phyloP scores from a whole-genome alignment of 2,888 invertebrate species.

The Spodoptera picta region DNA sequence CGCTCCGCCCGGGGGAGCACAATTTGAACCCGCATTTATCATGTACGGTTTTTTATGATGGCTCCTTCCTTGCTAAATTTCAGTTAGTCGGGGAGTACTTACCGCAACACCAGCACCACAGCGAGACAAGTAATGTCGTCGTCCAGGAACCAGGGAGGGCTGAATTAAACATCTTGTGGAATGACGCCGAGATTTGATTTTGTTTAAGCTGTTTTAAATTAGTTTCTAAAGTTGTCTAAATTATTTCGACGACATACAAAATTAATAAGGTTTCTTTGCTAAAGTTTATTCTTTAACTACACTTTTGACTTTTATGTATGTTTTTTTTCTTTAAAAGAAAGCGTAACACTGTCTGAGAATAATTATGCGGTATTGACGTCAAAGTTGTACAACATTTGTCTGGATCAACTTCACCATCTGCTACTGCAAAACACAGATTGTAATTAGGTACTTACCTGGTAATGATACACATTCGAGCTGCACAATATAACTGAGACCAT shows the following conservation, averaged over 20 bases:
- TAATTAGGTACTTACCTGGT: conserved; percentile 51
- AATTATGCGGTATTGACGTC: conserved; percentile 55
- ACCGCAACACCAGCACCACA: conserved; percentile 53
- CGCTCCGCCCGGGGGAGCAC: conserved; percentile 75
- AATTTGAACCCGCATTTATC: conserved; percentile 76
- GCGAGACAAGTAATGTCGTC: conserved; percentile 29
- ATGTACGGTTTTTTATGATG: conserved; percentile 71
- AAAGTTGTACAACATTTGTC: conserved; percentile 61
- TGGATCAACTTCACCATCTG: conserved; percentile 64
- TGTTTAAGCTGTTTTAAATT: too few species aligned
- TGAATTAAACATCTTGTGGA: conserved; percentile 1
- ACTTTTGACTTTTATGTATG: background rate
- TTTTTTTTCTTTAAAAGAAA: conserved; percentile 16
- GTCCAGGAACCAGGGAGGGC: conserved; percentile 5
- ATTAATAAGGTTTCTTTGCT: background rate
- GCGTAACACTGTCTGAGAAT: conserved; percentile 12
- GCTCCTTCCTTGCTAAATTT: conserved; percentile 66
- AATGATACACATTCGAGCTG: conserved; percentile 23
- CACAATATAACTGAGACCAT: conserved; percentile 26
- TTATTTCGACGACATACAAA: too few species aligned
- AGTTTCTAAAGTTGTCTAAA: too few species aligned
- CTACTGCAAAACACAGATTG: conserved; percentile 57
- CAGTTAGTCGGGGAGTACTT: conserved; percentile 59
- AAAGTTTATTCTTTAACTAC: background rate
- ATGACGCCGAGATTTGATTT: too few species aligned